Conservation (phyloP, 2,888 invertebrate genomes). For the Drosophila quinaria region DNA sequence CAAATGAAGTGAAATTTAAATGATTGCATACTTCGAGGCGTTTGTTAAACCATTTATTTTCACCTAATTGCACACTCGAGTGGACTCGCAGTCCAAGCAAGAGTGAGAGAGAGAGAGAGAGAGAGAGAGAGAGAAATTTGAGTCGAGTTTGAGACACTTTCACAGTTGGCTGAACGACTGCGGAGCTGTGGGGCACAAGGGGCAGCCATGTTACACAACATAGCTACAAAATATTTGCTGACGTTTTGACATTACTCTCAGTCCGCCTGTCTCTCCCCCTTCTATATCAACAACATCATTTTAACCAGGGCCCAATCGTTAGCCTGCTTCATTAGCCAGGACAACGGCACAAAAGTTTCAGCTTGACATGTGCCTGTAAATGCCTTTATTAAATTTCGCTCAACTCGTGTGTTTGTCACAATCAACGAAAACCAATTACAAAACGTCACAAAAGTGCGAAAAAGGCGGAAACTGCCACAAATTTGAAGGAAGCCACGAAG, state of each 20-base stretch:
- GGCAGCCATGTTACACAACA: slow-evolving; percentile 52
- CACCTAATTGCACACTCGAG: slow-evolving; percentile 82
- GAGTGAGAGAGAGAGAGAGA: not conserved
- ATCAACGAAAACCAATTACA: slow-evolving; percentile 66
- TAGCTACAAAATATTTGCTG: slow-evolving; percentile 68
- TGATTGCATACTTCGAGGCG: slow-evolving; percentile 81
- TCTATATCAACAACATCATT: slow-evolving; percentile 38
- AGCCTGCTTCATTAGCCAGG: slow-evolving; percentile 40
- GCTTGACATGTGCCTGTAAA: slow-evolving; percentile 46
- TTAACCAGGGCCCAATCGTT: slow-evolving; percentile 10
- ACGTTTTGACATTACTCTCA: slow-evolving; percentile 51
- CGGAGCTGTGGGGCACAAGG: not conserved
- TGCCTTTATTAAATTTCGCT: slow-evolving; percentile 56
- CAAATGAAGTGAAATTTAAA: slow-evolving; percentile 82
- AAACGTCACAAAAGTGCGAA: slow-evolving; percentile 38
- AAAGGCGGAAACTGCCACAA: slow-evolving; percentile 62
- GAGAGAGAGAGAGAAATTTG: not conserved
- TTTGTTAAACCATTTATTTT: slow-evolving; percentile 82
- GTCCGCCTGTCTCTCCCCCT: not conserved
- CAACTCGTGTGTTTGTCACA: slow-evolving; percentile 62
- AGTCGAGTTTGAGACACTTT: slow-evolving; percentile 46
- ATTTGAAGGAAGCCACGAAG: not conserved
- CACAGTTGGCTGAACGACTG: slow-evolving; percentile 56
- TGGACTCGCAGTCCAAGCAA: slow-evolving; percentile 48
- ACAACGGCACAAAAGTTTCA: slow-evolving; percentile 30